Evolutionary conservation across 2,797 vertebrate species (phyloP), one percentile per base, ranked within the genome.

Genomic region (Nasua narica): DNA sequence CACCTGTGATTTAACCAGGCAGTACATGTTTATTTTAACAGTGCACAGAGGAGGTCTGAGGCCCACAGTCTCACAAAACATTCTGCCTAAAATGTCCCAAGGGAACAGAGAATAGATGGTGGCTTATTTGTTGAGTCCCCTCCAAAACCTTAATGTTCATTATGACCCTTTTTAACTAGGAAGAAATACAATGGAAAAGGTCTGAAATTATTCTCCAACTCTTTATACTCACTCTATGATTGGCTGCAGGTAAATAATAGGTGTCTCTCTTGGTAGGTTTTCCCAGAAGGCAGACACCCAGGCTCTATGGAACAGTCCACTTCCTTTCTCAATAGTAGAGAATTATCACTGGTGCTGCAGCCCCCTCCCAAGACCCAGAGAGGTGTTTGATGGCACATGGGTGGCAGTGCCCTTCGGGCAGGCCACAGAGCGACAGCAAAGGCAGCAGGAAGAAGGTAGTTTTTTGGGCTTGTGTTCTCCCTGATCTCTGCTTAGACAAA

Each of bases 341-440:
- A 79, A 97, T 97, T 98, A 98, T 98, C 97, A 98, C 87, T 67
- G 69, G 50, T 0, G 0, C 50, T 90, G 76, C 98, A 98, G 96
- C 72, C 23, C 0, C 0, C 5, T 88, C 96, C 52, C 37, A 43
- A 85, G 95, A 95, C 62, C 32, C 32, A 40, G 29, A 85, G 92
- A 3, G 29, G 67, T 58, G 91, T 88, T 27, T 50, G 70, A 35
- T 0, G 25, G 0, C 19, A 9, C 95, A 85, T 65, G 77, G 96
- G 94, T 93, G 67, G 90, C 58, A 21, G 62, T 32, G 89, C 60
- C 91, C 86, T 77, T 40, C 13, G 62, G 91, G 81, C 90, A 98
- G 5, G 83, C 90, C 70, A 88, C 35, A 87, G 78, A 97, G 76
- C 60, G 23, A 77, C 67, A 83, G 84, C 0, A 58, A 79, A 96